Evolutionary conservation across 2,888 invertebrate genomes (phyloP), one percentile per base, ranked within the genome.

Genomic region (Cheilosia urbana): DNA sequence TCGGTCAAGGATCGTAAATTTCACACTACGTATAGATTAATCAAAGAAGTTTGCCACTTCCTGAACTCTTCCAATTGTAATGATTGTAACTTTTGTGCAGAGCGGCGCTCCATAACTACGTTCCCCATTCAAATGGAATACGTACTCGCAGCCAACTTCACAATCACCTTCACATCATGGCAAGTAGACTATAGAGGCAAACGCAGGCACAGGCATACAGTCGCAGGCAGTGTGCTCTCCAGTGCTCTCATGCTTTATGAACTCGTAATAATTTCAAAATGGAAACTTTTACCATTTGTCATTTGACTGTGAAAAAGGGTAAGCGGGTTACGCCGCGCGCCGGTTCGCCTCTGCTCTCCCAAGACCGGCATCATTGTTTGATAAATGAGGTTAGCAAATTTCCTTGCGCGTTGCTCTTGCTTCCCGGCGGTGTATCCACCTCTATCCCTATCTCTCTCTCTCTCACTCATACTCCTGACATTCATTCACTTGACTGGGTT

Each of bases 371-470:
- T 66, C 76, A 62, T 77, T 83, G 82, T 80, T 85, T 85, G 84
- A 85, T 85, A 80, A 85, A 85, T 85, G 84, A 85, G 84, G 84
- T 80, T 85, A 85, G 76, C 80, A 80, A 85, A 85, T 85, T 80
- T 80, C 65, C 58, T 45, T 84, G 78, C 57, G 60, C 65, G 57
- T 82, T 71, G n/a, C 53, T 66, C 51, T 49, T 49, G 5, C 27
- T 27, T 27, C 27, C 27, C 27, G 27, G 7, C 40, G 49, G 63
- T 63, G 53, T 49, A 30, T 40, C 53, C 51, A 49, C 60, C 19
- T 45, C 1, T 21, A 21, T 24, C 24, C 24, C 24, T n/a, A n/a
- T 5, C 30, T 30, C 9, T 9, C 9, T 30, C 30, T 30, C 30
- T 1, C 7, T 30, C 30, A 9, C 66, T 60, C 45, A 49, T 17